Base-by-base conservation (phyloP, 2,888 invertebrate genomes). In the Notodonta dromedarius region DNA sequence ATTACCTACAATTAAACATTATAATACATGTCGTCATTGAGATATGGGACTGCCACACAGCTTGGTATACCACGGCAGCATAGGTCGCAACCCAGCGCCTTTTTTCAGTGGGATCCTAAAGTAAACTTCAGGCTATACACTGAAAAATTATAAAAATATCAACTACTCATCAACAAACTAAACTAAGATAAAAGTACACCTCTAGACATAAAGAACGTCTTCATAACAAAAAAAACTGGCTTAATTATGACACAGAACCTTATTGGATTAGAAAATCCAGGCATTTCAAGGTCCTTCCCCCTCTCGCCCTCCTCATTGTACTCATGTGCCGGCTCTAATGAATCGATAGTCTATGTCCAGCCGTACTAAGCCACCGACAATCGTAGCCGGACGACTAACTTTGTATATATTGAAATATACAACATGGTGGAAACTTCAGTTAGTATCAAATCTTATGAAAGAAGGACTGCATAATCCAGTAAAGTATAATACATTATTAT, bases 301-400 rank as follows among this genome's bases (percentile, higher is more conserved):
- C 62, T 58, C 50, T 69, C 71, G 73, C 67, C 62, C 73, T 64
- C 57, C 64, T 60, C 57, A 56, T 42, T 48, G 51, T 16, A 40
- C 60, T 48, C 35, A 48, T 52, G 16, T 65, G 77, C 66, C 74
- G 55, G 63, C 53, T 83, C 77, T 78, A 63, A 55, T 12, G 58
- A 1, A 79, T 81, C 73, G 72, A 71, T 78, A 53, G 59, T 81
- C 82, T 80, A 73, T 78, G 77, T 59, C 61, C 44, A 61, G 51
- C 66, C 69, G 78, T 73, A 63, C 66, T 60, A 70, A 50, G 64
- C 55, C 62, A 66, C 63, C 71, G 71, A 61, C 72, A 71, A 62
- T 66, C 62, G 42, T 57, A 62, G 59, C 57, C 48, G 62, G 63
- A 61, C 68, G 68, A 46, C 56, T 57, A 44, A 4, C 13, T 63